Percentiles rank a stretch among this genome's conserved stretches.
Evolutionary conservation across 2,797 vertebrate species (phyloP).

Genomic region (Anguilla megastoma): DNA sequence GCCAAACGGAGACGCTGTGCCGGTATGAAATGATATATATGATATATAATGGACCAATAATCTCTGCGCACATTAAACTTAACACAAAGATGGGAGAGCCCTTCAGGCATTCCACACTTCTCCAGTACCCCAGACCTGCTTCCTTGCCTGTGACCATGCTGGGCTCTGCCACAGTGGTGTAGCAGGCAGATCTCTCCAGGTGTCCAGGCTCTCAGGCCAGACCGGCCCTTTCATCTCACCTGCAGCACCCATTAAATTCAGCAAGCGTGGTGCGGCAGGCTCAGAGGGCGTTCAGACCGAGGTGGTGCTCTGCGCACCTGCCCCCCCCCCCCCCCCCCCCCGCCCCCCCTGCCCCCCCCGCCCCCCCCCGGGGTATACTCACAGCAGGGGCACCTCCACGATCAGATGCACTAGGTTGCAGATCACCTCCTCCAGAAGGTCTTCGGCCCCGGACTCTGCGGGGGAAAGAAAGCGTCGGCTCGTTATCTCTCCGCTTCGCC

Average conservation of each 20-base stretch:
- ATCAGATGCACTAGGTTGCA: slow-evolving; percentile 93
- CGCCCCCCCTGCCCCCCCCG: too few relatives aligned
- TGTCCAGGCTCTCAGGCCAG: background rate
- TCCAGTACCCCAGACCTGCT: background rate
- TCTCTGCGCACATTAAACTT: background rate
- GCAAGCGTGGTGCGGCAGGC: background rate
- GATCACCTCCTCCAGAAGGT: slow-evolving; percentile 91
- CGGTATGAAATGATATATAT: background rate
- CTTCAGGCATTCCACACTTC: background rate
- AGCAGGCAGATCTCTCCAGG: background rate
- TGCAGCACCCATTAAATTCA: background rate
- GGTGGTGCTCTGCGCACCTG: background rate
- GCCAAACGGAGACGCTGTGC: background rate
- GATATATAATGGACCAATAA: background rate
- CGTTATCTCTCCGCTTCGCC: slow-evolving; percentile 1
- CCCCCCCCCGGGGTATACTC: slow-evolving; percentile 63
- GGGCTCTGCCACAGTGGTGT: background rate
- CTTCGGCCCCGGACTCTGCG: slow-evolving; percentile 78
- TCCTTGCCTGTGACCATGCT: background rate
- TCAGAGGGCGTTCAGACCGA: background rate
- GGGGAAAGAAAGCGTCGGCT: background rate
- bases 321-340: background rate
- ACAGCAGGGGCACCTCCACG: slow-evolving; percentile 92
- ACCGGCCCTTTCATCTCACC: background rate
- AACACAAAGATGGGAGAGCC: background rate